Evolutionary conservation across 2,113 vertebrate genomes (phyloP), one percentile per base, ranked within the genome.

Genomic region (Cebus imitator): DNA sequence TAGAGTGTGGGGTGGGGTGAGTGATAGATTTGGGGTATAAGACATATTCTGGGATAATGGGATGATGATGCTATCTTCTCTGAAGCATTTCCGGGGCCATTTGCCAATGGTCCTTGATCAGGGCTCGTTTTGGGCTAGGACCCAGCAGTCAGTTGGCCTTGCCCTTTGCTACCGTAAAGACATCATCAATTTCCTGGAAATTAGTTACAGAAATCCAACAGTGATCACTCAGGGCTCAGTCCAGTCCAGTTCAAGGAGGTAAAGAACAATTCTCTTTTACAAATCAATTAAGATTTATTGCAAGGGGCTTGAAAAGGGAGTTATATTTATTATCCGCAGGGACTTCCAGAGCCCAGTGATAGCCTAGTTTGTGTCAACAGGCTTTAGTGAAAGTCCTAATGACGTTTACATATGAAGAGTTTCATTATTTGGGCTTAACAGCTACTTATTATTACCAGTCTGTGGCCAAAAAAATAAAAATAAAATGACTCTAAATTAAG

Each of bases 101-200:
- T 96, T 96, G 95, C 52, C 94, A 96, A 18, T 0, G 0, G 11
- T 35, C 12, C 64, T 8, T 52, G 58, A 16, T 82, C 27, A 50
- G 14, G 32, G 82, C n/a, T 52, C 94, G 13, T 3, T 94, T 84
- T 86, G 40, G 37, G 45, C 48, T 61, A 78, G 55, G 7, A 84
- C 35, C 84, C 37, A 79, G 92, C 95, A 68, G 50, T n/a, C 73
- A 66, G 85, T 16, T 83, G 40, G 61, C 93, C 81, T 40, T 16
- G 3, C 87, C 72, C 94, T 72, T 66, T 45, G 23, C 50, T 48
- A 27, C 35, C 73, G 30, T 88, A 68, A 90, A 68, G n/a, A 83
- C 91, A 81, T 91, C 72, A 95, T 8, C 35, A 48, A n/a, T 83
- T 78, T 97, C 3, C 9, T 91, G 92, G 68, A 97, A 93, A 64